phyloP scores from a whole-genome alignment of 1,140 invertebrate genomes.

The Melanaphis sacchari region DNA sequence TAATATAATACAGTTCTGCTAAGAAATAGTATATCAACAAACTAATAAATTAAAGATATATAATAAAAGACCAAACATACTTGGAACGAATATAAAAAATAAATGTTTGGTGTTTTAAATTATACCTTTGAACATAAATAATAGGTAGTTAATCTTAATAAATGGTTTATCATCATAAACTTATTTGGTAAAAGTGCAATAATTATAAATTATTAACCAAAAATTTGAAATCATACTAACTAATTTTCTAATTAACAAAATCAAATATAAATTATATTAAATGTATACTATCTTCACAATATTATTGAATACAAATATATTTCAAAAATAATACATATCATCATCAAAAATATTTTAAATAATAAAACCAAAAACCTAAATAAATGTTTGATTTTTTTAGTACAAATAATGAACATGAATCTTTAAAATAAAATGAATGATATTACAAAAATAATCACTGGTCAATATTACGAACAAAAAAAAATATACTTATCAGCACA shows the following conservation, averaged over 20 bases:
- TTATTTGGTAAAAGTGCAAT: not conserved
- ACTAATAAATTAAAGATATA: not conserved
- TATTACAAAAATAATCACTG: not conserved
- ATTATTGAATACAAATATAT: not conserved
- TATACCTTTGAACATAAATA: not conserved
- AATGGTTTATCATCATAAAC: not conserved
- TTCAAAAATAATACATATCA: not conserved
- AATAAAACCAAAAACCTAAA: not conserved
- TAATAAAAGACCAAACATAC: not conserved
- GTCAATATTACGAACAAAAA: constrained; percentile 40
- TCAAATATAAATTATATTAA: not conserved
- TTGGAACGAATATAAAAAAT: not conserved
- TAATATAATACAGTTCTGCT: not conserved
- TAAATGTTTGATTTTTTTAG: not conserved
- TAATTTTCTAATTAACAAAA: not conserved
- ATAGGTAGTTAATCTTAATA: not conserved
- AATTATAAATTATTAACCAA: not conserved
- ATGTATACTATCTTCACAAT: not conserved
- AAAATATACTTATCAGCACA: constrained; percentile 50
- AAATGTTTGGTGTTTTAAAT: not conserved
- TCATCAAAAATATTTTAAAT: constrained; percentile 6
- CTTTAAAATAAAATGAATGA: not conserved
- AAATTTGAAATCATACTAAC: not conserved
- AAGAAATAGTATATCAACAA: not conserved
- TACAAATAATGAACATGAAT: not conserved